Evolutionary conservation across 2,113 vertebrate species (phyloP).

Genomic region (Seriola dumerili): DNA sequence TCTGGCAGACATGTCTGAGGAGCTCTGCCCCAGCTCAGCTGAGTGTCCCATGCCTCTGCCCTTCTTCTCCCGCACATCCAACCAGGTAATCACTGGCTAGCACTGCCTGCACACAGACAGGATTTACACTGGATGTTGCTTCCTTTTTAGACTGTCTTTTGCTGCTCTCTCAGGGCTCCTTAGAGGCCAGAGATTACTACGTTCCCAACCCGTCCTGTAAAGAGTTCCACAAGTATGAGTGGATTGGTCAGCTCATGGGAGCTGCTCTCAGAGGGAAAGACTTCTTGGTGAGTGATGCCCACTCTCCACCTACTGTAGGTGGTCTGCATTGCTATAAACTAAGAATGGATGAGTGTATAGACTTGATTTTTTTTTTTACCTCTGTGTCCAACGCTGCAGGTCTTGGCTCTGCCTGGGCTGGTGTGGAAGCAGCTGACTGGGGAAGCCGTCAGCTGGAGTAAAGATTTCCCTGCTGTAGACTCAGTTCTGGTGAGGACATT

Average conservation of each 20-base stretch:
- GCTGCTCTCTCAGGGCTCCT: conserved; percentile 86
- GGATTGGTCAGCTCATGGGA: conserved; percentile 98
- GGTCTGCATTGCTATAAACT: neutral
- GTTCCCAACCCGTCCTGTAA: conserved; percentile 96
- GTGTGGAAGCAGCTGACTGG: conserved; percentile 98
- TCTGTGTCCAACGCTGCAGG: conserved; percentile 78
- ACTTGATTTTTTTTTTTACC: conserved; percentile 1
- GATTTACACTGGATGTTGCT: neutral
- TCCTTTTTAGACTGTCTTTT: neutral
- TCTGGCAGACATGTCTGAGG: conserved; percentile 98
- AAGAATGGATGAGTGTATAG: neutral
- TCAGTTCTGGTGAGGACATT: conserved; percentile 91
- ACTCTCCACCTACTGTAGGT: neutral
- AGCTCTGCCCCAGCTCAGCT: conserved; percentile 95
- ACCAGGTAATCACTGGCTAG: conserved; percentile 87
- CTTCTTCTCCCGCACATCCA: conserved; percentile 95
- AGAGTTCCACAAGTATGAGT: conserved; percentile 94
- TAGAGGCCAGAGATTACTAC: conserved; percentile 96
- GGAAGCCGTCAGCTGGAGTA: conserved; percentile 94
- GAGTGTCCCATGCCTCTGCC: conserved; percentile 94
- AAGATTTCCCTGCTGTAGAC: conserved; percentile 96
- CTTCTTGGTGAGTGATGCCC: conserved; percentile 89
- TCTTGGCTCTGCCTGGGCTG: conserved; percentile 94
- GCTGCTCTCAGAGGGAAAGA: conserved; percentile 97
- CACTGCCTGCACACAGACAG: neutral